phyloP scores from a whole-genome alignment of 2,113 vertebrate genomes.

The Crotalus helleri region DNA sequence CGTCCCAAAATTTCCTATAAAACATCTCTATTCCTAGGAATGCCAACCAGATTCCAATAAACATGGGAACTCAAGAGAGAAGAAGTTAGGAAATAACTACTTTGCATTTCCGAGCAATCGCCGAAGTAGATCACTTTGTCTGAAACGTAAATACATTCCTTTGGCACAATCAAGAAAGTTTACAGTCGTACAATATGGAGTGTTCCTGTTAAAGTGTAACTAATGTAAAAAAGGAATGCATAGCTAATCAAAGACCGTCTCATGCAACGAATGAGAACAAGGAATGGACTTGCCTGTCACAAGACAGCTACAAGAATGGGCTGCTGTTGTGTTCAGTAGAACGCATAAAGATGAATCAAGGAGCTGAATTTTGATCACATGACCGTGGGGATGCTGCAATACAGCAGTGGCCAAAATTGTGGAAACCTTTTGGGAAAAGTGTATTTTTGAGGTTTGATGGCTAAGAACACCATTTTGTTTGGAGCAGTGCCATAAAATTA shows the following conservation, averaged over 20 bases:
- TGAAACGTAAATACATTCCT: not conserved
- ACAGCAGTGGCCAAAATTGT: too few relatives aligned
- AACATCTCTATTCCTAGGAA: not conserved
- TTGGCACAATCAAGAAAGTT: not conserved
- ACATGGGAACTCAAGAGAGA: not conserved
- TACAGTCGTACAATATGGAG: not conserved
- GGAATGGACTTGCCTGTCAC: not conserved
- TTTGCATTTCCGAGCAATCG: not conserved
- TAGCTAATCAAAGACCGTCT: not conserved
- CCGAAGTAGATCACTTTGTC: not conserved
- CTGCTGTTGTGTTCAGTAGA: not conserved
- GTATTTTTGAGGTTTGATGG: too few relatives aligned
- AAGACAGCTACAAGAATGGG: not conserved
- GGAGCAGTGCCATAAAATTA: too few relatives aligned
- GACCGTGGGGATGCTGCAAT: too few relatives aligned
- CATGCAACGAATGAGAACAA: not conserved
- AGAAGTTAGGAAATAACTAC: not conserved
- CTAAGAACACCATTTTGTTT: too few relatives aligned
- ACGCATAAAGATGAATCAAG: too few relatives aligned
- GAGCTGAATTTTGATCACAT: too few relatives aligned
- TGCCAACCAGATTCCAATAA: not conserved
- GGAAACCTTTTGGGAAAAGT: too few relatives aligned
- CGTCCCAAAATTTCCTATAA: not conserved
- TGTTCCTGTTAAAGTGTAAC: not conserved
- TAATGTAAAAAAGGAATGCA: not conserved